phyloP scores from a whole-genome alignment of 2,797 vertebrate species.

The Enteromius viviparus region DNA sequence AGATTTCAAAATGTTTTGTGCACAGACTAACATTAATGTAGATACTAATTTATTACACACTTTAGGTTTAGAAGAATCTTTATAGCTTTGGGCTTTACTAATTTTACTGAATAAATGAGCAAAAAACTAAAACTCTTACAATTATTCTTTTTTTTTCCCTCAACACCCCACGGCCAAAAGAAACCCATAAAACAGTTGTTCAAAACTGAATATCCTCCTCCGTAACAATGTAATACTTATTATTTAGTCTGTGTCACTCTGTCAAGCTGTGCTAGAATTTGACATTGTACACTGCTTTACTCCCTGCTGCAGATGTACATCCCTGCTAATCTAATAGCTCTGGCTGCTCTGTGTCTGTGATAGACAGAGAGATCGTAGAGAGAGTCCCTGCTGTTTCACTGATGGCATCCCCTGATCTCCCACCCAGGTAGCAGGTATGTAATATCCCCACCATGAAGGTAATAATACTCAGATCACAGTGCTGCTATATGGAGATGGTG shows the following conservation, averaged over 20 bases:
- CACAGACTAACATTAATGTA: too few species aligned
- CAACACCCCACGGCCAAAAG: not conserved
- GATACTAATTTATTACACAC: too few species aligned
- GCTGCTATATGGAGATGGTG: constrained; percentile 52
- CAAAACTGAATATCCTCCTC: not conserved
- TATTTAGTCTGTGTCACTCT: constrained; percentile 41
- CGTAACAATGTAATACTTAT: constrained; percentile 7
- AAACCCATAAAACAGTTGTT: not conserved
- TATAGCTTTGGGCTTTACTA: too few species aligned
- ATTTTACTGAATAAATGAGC: too few species aligned
- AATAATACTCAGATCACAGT: constrained; percentile 58
- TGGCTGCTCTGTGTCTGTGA: constrained; percentile 5
- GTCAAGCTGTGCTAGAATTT: constrained; percentile 28
- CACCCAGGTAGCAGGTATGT: constrained; percentile 42
- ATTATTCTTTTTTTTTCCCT: not conserved
- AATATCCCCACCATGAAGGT: constrained; percentile 53
- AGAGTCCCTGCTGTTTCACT: constrained; percentile 55
- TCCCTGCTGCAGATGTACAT: constrained; percentile 37
- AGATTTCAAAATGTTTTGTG: too few species aligned
- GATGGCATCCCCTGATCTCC: constrained; percentile 56
- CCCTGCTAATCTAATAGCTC: constrained; percentile 49
- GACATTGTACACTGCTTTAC: constrained; percentile 43
- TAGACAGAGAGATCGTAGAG: constrained; percentile 37
- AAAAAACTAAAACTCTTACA: not conserved
- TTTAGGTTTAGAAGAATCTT: too few species aligned